Conservation (phyloP, 2,888 invertebrate genomes). For the Calliphora vomitoria region DNA sequence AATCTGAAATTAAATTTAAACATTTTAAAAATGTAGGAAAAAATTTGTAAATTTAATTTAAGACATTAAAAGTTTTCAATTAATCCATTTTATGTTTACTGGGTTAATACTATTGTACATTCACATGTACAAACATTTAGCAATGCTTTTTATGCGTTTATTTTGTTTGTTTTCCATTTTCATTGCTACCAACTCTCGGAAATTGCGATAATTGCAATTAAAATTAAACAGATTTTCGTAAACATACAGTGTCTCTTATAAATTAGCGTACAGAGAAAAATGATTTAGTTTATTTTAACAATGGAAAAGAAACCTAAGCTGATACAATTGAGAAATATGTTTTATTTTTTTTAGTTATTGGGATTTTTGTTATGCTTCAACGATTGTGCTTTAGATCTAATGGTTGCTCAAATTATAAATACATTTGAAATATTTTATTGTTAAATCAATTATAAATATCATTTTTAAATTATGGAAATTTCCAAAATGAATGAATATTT, state of each 20-base stretch:
- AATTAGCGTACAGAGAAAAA: background rate
- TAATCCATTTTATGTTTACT: background rate
- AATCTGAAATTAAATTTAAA: too few relatives aligned
- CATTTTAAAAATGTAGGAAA: too few relatives aligned
- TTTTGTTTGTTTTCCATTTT: slow-evolving; percentile 29
- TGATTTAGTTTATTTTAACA: background rate
- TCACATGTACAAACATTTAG: background rate
- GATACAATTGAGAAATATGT: too few relatives aligned
- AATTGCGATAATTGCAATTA: slow-evolving; percentile 31
- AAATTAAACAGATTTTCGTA: slow-evolving; percentile 23
- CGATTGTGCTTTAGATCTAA: background rate
- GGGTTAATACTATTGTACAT: background rate
- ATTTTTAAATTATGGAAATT: too few relatives aligned
- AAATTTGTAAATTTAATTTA: background rate
- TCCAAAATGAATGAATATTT: too few relatives aligned
- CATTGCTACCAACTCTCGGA: slow-evolving; percentile 36
- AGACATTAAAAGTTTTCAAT: background rate
- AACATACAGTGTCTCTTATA: background rate
- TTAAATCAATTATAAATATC: background rate
- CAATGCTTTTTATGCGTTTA: background rate
- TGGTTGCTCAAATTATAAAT: background rate
- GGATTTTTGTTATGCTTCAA: background rate
- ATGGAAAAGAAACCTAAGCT: background rate
- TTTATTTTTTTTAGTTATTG: too few relatives aligned
- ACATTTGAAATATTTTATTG: background rate